A percentile compares a stretch with the other conserved stretches of the same genome.
Conservation (phyloP, 2,888 invertebrate species). For the Aquatica leii region DNA sequence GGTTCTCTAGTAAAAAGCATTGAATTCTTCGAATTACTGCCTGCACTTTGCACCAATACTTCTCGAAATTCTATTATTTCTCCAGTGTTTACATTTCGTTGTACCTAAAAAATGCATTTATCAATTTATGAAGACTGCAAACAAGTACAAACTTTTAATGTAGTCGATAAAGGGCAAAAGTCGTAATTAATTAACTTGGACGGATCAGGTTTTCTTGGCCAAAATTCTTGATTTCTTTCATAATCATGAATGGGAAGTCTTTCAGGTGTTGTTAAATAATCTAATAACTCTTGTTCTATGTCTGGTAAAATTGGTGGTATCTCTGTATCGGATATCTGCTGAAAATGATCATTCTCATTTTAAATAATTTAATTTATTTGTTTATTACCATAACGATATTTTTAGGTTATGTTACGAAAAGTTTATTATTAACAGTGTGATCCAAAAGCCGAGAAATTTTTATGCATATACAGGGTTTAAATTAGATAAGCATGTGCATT, state of each 20-base stretch:
- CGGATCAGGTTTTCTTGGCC: constrained; percentile 66
- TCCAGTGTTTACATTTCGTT: constrained; percentile 79
- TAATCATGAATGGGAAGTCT: constrained; percentile 76
- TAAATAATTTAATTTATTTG: no score
- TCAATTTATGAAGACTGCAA: constrained; percentile 11
- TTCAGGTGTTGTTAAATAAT: constrained; percentile 73
- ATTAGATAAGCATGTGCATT: no score
- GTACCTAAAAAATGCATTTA: constrained; percentile 61
- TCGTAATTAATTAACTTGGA: constrained; percentile 64
- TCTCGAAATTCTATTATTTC: constrained; percentile 75
- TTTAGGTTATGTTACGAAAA: no score
- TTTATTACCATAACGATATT: no score
- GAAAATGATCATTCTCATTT: neutral
- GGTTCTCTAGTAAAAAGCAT: constrained; percentile 83
- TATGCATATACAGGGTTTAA: no score
- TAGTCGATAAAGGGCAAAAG: constrained; percentile 63
- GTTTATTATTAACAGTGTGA: no score
- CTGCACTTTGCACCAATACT: constrained; percentile 66
- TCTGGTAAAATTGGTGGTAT: constrained; percentile 72
- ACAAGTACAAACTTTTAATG: constrained; percentile 60
- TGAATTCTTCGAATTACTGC: constrained; percentile 75
- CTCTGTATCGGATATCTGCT: neutral
- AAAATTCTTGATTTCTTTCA: constrained; percentile 73
- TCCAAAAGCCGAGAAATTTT: no score
- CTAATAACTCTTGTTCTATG: constrained; percentile 70